Conservation (phyloP, 2,113 vertebrate species). For the Tamias sibiricus region DNA sequence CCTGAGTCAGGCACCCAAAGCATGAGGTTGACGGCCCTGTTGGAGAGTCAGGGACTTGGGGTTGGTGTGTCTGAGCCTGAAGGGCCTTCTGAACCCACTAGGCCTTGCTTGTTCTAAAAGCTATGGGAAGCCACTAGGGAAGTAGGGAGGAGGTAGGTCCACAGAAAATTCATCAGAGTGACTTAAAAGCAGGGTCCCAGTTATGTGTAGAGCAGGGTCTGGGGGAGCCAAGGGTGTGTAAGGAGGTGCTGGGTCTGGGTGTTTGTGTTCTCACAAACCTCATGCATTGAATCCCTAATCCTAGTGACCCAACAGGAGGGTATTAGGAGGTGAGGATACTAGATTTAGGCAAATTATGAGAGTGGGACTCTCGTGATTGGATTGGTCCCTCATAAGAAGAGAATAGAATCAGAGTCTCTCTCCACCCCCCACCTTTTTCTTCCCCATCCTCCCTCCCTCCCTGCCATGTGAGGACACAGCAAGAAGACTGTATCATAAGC, state of each 20-base stretch:
- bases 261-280: neutral
- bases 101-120: neutral
- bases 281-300: neutral
- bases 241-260: neutral
- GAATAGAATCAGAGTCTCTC: no score
- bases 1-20: no score
- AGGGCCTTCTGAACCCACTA: no score
- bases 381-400: neutral
- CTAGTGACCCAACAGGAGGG: neutral
- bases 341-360: neutral
- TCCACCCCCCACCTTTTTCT: no score
- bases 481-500: neutral
- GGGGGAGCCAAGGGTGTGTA: no score
- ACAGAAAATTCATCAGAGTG: neutral
- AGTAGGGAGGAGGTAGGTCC: no score
- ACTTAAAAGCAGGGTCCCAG: neutral
- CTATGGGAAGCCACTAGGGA: neutral
- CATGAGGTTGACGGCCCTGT: no score
- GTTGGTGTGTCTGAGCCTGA: rapidly evolving
- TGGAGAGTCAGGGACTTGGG: no score
- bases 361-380: neutral
- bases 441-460: neutral
- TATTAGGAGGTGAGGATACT: neutral
- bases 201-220: neutral
- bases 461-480: neutral